Base-by-base conservation (phyloP, 2,888 invertebrate species). In the Agelastica alni region DNA sequence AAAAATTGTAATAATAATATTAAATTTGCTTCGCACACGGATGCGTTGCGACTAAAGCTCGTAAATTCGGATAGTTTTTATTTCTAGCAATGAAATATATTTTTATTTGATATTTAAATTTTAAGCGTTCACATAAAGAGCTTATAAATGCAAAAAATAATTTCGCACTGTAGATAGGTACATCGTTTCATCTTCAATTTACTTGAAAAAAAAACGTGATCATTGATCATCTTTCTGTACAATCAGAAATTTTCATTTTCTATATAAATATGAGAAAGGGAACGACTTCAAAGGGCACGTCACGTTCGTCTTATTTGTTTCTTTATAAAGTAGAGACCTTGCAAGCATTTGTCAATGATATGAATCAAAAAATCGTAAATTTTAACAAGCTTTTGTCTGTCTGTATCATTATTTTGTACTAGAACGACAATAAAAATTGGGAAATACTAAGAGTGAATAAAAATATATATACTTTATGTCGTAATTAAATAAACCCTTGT, bases 281-380 rank as follows among this genome's bases (percentile, higher is more conserved):
- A 30, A 13, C 22, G 28, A 48, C 48, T 30, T 48, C 48, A 48
- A 48, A 48, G 39, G 39, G 30, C 37, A 39, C 26, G 28, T 48
- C 48, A 48, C 48, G 48, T 48, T 39, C 39, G 39, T 14, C 39
- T 39, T 39, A 48, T 48, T 48, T 48, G 30, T 39, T 45, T 45
- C 45, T 45, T 13, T 30, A 17, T 9, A 26, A 36, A 36, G 39
- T 48, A 48, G n/a, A n/a, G 30, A 48, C 20, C 26, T 30, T 31
- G 39, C 20, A 37, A 48, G 48, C 31, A 26, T 31, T 28, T 31
- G 39, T 26, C 28, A 47, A 37, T 32, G 26, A 32, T 34, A 28
- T 12, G 26, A 28, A 46, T 46, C 18, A 46, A 28, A 37, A 28
- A 37, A 37, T 47, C 32, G 47, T 47, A 28, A 47, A 47, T 37